Evolutionary conservation across 2,113 vertebrate genomes (phyloP).

Genomic region (Turdus rufiventris): DNA sequence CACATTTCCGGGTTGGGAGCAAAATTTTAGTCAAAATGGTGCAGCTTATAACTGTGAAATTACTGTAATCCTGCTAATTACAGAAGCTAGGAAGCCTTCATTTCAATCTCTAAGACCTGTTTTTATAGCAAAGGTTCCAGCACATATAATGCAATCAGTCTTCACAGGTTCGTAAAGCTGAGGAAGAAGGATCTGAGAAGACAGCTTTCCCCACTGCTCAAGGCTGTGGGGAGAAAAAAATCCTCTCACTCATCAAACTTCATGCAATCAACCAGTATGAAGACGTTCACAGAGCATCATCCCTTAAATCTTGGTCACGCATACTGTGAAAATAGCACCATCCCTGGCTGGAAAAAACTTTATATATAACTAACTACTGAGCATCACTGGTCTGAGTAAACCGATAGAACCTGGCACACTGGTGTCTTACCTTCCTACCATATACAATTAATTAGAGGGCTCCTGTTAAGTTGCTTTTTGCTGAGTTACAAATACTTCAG

Average conservation of each 20-base stretch:
- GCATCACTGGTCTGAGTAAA: not conserved
- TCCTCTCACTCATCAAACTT: not conserved
- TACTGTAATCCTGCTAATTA: not conserved
- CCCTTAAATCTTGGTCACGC: not conserved
- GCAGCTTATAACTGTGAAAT: too few relatives aligned
- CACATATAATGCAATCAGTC: not conserved
- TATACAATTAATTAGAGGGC: not conserved
- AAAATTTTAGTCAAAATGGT: too few relatives aligned
- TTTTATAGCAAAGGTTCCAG: not conserved
- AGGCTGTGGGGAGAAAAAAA: not conserved
- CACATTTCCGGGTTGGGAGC: too few relatives aligned
- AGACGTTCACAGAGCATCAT: not conserved
- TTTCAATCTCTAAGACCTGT: not conserved
- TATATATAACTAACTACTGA: not conserved
- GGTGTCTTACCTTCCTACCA: not conserved
- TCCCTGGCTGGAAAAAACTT: not conserved
- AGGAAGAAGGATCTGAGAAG: not conserved
- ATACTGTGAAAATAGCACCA: not conserved
- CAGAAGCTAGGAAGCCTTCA: not conserved
- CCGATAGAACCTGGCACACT: not conserved
- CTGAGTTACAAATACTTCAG: not conserved
- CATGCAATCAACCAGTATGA: not conserved
- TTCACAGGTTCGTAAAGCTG: not conserved
- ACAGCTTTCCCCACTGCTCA: not conserved
- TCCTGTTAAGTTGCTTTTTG: not conserved